Conservation (phyloP, 2,888 invertebrate genomes). For the Xestia ashworthii region DNA sequence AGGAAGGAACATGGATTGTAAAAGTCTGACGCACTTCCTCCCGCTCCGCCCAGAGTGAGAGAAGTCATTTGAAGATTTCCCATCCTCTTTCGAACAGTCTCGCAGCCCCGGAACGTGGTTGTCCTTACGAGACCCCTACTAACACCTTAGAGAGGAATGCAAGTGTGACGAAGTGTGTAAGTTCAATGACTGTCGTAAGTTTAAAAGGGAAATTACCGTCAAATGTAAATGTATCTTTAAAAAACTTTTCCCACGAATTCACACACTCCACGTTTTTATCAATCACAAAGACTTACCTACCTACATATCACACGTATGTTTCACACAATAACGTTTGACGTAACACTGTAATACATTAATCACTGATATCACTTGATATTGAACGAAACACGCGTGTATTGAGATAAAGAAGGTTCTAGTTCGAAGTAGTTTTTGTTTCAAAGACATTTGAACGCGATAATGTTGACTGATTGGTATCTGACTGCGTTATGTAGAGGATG, state of each 20-base stretch:
- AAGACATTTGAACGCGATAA: constrained; percentile 26
- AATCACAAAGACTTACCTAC: constrained; percentile 4
- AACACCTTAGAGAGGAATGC: background rate
- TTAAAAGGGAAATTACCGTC: constrained; percentile 2
- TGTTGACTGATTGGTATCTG: constrained; percentile 30
- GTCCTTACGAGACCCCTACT: no score
- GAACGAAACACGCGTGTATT: constrained; percentile 23
- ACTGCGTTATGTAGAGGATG: constrained; percentile 35
- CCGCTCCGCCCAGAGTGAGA: no score
- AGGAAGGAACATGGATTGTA: no score
- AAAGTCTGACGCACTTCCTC: no score
- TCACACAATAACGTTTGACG: constrained; percentile 35
- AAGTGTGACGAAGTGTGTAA: background rate
- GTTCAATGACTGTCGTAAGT: background rate
- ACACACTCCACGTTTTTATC: constrained; percentile 40
- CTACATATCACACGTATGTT: constrained; percentile 2
- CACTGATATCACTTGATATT: constrained; percentile 44
- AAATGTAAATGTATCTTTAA: background rate
- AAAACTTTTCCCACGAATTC: constrained; percentile 51
- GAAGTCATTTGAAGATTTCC: no score
- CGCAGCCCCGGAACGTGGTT: no score
- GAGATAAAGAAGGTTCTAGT: constrained; percentile 48
- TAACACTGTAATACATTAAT: constrained; percentile 34
- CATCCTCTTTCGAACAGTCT: no score
- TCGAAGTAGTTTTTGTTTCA: constrained; percentile 39